Base-by-base conservation (phyloP, 2,113 vertebrate genomes). In the Elgaria multicarinata region DNA sequence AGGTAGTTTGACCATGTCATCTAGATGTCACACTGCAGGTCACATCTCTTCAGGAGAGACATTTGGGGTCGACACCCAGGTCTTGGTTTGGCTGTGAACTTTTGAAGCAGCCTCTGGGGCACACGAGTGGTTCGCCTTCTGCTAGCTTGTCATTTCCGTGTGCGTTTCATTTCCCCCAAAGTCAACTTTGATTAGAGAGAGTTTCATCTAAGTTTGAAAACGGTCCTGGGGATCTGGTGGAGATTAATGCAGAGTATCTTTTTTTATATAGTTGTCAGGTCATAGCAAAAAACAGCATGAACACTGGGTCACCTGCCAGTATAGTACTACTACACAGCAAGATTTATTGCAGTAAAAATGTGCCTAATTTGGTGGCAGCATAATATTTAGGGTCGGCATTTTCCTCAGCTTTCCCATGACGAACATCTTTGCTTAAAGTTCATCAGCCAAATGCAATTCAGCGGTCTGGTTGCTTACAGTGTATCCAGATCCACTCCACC, bases 101-200 rank as follows among this genome's bases (percentile, higher is more conserved):
- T n/a, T 82, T 92, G 84, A 81, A 89, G 64, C 71, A 64, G 89
- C 72, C 67, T 83, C 83, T 87, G 85, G 93, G 88, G 83, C 64
- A 44, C 88, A 69, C 77, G 71, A 90, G 77, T 58, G 36, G 5
- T 77, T 76, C 90, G 84, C 31, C 83, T 80, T 91, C 90, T 50
- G 39, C 13, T 80, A 86, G 89, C 86, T 93, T 89, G 90, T 90
- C 2, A 1, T 85, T 74, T 90, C 88, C 93, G 94, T 93, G 88
- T 94, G 93, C 91, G 44, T 94, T 94, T 95, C 92, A 93, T 95
- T 97, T 96, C 94, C 90, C 92, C 89, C 62, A 67, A 96, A 95
- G 92, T 97, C 92, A 94, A 26, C 90, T 96, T 95, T 93, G 85
- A 91, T 95, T 96, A 91, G 64, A 89, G 91, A 78, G 88, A 90